Evolutionary conservation across 2,113 vertebrate genomes (phyloP), one percentile per base, ranked within the genome.

Genomic region (Lutjanus erythropterus): DNA sequence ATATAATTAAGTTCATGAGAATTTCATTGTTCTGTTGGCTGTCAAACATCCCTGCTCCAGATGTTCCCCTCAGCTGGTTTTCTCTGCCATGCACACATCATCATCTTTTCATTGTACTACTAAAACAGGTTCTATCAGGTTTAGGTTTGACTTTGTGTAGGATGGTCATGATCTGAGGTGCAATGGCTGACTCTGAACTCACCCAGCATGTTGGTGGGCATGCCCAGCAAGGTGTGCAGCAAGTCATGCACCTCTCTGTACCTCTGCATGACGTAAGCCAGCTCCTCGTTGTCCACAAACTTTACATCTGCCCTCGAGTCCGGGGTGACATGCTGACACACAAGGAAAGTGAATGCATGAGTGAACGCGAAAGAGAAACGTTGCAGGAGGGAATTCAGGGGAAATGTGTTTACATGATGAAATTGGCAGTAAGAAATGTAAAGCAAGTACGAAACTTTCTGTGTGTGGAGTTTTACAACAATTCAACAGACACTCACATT

Each of bases 121-220:
- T 8, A 39, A 50, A 49, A 59, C 4, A 11, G 18, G 27, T 25
- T 37, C 14, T 39, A 16, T 39, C 7, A 39, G 53, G 9, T n/a
- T n/a, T n/a, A n/a, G n/a, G n/a, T n/a, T n/a, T n/a, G n/a, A n/a
- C n/a, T 47, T 49, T 75, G 50, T n/a, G 25, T 3, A 42, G 49
- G 42, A 33, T 27, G 8, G 14, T 8, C 8, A 10, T 78, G 19
- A 15, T 31, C 29, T 65, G 6, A 52, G n/a, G 21, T 12, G 14
- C 27, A 39, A 25, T 46, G 29, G 15, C 6, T 23, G 23, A 47
- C 19, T 18, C 19, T 0, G 12, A n/a, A 86, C 96, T 96, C 87
- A 99, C 98, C 98, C 4, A 99, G 93, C 94, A 99, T 98, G 90
- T 97, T 99, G 49, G 96, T 98, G 29, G 97, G 98, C 97, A 99